Base-by-base conservation (phyloP, 2,888 invertebrate genomes). In the Sesia bembeciformis region DNA sequence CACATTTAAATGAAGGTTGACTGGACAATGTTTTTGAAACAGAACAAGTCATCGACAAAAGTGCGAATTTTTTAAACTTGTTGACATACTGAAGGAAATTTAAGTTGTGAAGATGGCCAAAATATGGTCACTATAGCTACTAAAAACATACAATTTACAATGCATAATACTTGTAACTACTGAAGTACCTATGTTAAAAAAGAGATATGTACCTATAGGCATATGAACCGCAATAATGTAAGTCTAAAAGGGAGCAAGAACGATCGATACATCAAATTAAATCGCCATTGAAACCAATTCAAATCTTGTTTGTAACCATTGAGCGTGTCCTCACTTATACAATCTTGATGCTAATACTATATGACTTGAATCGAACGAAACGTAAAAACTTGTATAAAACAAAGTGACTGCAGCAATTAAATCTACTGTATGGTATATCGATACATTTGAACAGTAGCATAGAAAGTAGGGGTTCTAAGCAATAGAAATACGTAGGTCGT, bases 281-380 rank as follows among this genome's bases (percentile, higher is more conserved):
- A 78, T 74, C 60, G 66, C 70, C 73, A 84, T 83, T 82, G 74
- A 76, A 70, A 67, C 66, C 80, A 81, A 83, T 82, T 80, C 76
- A 62, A 62, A 67, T 60, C 61, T 58, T 58, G 60, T 62, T 57
- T 60, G 58, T 68, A 61, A 59, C 63, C 58, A 67, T 62, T 60
- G 59, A 59, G 60, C 58, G 64, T 56, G 54, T 58, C 56, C 57
- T 63, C 56, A 58, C 57, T 60, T 59, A 55, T 56, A 57, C 58
- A 54, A 43, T 60, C 62, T 57, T 58, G 57, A 60, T 64, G 60
- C 57, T 60, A 60, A 62, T 54, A 23, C n/a, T n/a, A 53, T 42
- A 39, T 6, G 51, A 53, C 52, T 41, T 39, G 38, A 49, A 39
- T 41, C 49, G 41, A 40, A 40, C 51, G 50, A 54, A 23, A 46